phyloP scores from a whole-genome alignment of 2,888 invertebrate species.

The Parascotia fuliginaria region DNA sequence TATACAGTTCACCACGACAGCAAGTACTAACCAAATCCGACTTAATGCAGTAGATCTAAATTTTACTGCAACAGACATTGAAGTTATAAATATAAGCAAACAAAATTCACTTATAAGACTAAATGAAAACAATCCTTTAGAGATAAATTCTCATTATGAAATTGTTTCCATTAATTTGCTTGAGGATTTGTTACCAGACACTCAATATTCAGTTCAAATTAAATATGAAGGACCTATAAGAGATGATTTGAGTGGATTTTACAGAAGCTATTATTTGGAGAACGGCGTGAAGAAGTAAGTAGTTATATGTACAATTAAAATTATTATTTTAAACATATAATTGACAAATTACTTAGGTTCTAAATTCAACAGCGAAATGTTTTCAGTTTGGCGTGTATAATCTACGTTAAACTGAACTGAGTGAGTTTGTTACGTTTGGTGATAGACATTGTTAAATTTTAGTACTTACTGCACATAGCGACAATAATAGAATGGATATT shows the following conservation, averaged over 20 bases:
- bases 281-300: constrained; percentile 80
- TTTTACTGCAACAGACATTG: constrained; percentile 57
- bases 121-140: constrained; percentile 51
- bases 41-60: constrained; percentile 70
- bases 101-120: constrained; percentile 42
- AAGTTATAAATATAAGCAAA: constrained; percentile 36
- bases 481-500: too few species aligned
- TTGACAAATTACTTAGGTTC: too few species aligned
- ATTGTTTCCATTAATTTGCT: constrained; percentile 80
- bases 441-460: too few species aligned
- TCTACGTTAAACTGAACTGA: too few species aligned
- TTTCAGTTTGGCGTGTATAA: too few species aligned
- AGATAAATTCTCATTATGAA: constrained; percentile 68
- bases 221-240: constrained; percentile 84
- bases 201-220: constrained; percentile 78
- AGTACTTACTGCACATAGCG: too few species aligned
- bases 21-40: constrained; percentile 62
- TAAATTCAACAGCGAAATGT: too few species aligned
- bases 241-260: constrained; percentile 86
- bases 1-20: constrained; percentile 66
- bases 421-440: too few species aligned
- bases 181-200: constrained; percentile 59
- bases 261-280: constrained; percentile 85
- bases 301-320: background rate
- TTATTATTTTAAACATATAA: too few species aligned